Conservation (phyloP, 2,797 vertebrate species). For the Pachyuromys duprasi region DNA sequence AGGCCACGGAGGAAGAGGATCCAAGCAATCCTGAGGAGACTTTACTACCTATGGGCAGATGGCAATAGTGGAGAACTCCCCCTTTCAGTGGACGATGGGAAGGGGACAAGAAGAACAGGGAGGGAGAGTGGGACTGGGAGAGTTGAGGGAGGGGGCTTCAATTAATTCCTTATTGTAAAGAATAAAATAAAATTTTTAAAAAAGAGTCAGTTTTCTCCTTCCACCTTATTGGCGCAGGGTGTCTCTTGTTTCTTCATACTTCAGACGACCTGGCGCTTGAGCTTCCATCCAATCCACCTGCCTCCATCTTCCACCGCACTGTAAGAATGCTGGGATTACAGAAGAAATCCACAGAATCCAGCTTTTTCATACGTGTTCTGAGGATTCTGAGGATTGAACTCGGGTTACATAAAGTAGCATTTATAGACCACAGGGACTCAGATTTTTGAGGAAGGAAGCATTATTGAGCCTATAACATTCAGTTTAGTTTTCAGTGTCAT, state of each 20-base stretch:
- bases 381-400: background rate
- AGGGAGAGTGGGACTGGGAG: too few relatives aligned
- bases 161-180: too few relatives aligned
- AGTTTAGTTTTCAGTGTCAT: background rate
- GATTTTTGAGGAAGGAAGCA: background rate
- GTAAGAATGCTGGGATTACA: background rate
- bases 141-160: too few relatives aligned
- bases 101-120: too few relatives aligned
- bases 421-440: background rate
- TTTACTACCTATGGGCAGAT: too few relatives aligned
- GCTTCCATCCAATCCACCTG: background rate
- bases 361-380: background rate
- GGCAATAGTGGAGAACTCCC: too few relatives aligned
- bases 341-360: background rate
- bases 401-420: background rate
- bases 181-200: too few relatives aligned
- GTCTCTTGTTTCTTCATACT: background rate
- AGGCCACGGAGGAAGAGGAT: too few relatives aligned
- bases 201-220: background rate
- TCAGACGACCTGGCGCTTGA: background rate
- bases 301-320: background rate
- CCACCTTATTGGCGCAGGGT: background rate
- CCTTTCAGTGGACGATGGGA: too few relatives aligned
- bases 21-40: too few relatives aligned
- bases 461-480: background rate